Conservation (phyloP, 2,888 invertebrate genomes). For the Cantharis nigra region DNA sequence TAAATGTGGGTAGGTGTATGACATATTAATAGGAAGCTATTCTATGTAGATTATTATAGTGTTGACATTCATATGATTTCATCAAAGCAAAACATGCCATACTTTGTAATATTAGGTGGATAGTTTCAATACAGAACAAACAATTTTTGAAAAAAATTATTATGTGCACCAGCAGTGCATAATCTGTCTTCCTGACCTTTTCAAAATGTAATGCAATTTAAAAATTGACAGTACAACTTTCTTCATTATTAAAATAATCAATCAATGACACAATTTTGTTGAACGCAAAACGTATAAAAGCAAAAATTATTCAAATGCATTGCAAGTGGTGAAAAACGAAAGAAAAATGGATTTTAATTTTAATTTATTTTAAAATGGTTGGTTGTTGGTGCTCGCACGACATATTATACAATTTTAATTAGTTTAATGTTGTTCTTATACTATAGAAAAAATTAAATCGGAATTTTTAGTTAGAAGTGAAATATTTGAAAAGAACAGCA, state of each 20-base stretch:
- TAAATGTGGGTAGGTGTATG: background rate
- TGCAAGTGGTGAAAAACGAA: background rate
- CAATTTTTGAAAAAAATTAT: background rate
- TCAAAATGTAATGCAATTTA: background rate
- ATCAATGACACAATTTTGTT: background rate
- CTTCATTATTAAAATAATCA: background rate
- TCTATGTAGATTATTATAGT: background rate
- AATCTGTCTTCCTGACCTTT: background rate
- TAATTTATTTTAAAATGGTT: background rate
- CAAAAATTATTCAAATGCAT: background rate
- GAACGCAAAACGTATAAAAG: background rate
- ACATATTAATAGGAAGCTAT: background rate
- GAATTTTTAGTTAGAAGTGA: too few species aligned
- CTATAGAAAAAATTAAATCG: too few species aligned
- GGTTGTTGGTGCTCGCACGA: background rate
- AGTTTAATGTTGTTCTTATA: background rate
- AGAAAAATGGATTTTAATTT: background rate
- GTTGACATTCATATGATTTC: background rate
- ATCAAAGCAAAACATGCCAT: background rate
- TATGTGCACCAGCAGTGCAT: background rate
- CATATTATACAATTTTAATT: background rate
- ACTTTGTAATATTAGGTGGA: background rate
- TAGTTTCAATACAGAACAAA: background rate
- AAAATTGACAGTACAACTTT: background rate
- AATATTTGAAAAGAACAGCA: too few species aligned